phyloP scores from a whole-genome alignment of 1,140 invertebrate species.

The Lutraria rhynchaena region DNA sequence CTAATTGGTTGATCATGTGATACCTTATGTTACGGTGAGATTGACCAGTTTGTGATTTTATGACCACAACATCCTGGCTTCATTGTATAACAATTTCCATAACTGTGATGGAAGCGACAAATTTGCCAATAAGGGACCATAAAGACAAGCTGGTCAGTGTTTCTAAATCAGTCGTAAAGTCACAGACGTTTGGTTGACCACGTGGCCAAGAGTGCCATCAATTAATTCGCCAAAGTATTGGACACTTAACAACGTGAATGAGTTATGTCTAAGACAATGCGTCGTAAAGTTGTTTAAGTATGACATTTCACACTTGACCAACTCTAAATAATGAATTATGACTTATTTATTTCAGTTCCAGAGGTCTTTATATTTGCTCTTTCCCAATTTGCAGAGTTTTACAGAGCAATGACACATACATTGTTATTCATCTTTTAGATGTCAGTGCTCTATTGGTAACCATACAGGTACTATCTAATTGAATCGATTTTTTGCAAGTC shows the following conservation, averaged over 20 bases:
- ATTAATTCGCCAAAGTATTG: not conserved
- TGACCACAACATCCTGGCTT: slow-evolving; percentile 17
- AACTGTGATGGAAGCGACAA: not conserved
- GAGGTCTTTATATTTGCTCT: too few species aligned
- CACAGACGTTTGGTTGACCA: slow-evolving; percentile 3
- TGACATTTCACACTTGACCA: too few species aligned
- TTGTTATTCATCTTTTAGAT: too few species aligned
- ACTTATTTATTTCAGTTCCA: too few species aligned
- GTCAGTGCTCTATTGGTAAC: too few species aligned
- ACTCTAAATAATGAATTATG: too few species aligned
- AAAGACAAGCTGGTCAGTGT: slow-evolving; percentile 12
- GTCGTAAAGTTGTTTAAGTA: too few species aligned
- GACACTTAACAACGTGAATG: slow-evolving; percentile 18
- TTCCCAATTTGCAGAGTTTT: too few species aligned
- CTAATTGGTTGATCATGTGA: not conserved
- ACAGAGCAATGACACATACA: too few species aligned
- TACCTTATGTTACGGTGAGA: not conserved
- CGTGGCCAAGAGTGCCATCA: slow-evolving; percentile 7
- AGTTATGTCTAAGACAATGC: too few species aligned
- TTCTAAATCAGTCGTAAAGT: slow-evolving; percentile 32
- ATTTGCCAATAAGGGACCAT: slow-evolving; percentile 22
- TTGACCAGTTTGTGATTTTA: slow-evolving; percentile 34
- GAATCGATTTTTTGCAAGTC: too few species aligned
- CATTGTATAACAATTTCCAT: slow-evolving; percentile 25
- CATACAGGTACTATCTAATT: too few species aligned